Base-by-base conservation (phyloP, 2,113 vertebrate species). In the Cyrtonyx montezumae region DNA sequence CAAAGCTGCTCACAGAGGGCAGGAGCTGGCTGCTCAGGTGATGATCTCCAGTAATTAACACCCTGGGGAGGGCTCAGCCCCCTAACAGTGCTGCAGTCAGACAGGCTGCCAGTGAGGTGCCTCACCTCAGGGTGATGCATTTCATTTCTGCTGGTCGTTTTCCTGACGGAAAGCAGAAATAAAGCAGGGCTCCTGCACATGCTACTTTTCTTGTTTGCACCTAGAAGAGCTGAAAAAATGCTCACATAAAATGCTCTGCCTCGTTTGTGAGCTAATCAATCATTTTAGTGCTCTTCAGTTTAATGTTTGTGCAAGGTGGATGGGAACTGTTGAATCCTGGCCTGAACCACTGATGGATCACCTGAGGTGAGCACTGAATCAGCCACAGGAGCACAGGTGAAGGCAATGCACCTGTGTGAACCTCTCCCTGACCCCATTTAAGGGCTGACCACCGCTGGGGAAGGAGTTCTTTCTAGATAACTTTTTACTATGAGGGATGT, bases 1-100 rank as follows among this genome's bases (percentile, higher is more conserved):
- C 8, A 90, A 90, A 94, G 84, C 95, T 89, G 90, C 95, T 96
- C 85, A 88, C 68, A 76, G 71, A 78, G 70, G 92, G 58, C 86
- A 30, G 21, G 48, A 68, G 53, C 68, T 20, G 20, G 79, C 78
- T 92, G 90, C 97, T 66, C 58, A 68, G 95, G 96, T 96, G 93
- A 77, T 95, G 96, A 97, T 97, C 97, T 95, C 91, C 91, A 80
- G 92, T 96, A 98, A 98, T 98, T 98, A 98, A 97, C 97, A 94
- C 97, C 95, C 97, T 79, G 42, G 96, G 91, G 97, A 97, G 93
- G 94, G 83, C 94, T 95, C 91, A 92, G 89, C 87, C 88, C 79
- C 46, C 68, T 90, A 93, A 92, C 70, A 87, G 42, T 26, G n/a
- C 79, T 78, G 91, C 36, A 84, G 81, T 42, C 34, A 26, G 28